Evolutionary conservation across 2,113 vertebrate species (phyloP), one percentile per base, ranked within the genome.

Genomic region (Ciconia maguari): DNA sequence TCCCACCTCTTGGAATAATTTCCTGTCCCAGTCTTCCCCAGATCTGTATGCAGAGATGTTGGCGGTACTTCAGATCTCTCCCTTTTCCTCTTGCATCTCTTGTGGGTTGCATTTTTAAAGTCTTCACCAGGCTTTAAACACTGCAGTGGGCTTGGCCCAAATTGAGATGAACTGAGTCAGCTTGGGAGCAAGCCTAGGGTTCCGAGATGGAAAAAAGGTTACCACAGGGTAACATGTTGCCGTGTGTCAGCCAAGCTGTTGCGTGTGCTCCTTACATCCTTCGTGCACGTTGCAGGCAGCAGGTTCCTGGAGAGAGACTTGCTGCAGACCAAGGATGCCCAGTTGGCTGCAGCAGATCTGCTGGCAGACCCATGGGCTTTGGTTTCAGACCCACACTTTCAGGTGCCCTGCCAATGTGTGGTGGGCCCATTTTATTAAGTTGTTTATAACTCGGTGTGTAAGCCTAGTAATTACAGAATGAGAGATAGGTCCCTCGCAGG

Each of bases 201-300:
- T 74, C 32, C 0, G 1, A 41, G 55, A 15, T 26, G 12, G 46
- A 25, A 20, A 10, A 41, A n/a, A 21, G 13, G 6, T 26, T 48
- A 5, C 30, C 38, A 5, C 10, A 7, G 44, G 27, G 34, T 38
- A 13, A 14, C 17, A 1, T 0, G 20, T 18, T 42, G 41, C 42
- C 5, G 1, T 20, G 14, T 1, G 0, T 49, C 44, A 65, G 65
- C 71, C 38, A 11, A 10, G 46, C 65, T 46, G 19, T 25, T 15
- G 6, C 1, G 0, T 0, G 0, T 16, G 36, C 42, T 46, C 25
- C 42, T 29, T 9, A 7, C 8, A 3, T 8, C 11, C 36, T 17
- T 13, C 7, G 54, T 13, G 74, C 30, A 10, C 2, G 4, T 11
- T 8, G n/a, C 3, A 2, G 38, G 34, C 79, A 24, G 20, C 1